These are phyloP conservation scores for Chionomys nivalis DNA, from an alignment of 2,113 vertebrate species.

Conservation along the genomic window DNA sequence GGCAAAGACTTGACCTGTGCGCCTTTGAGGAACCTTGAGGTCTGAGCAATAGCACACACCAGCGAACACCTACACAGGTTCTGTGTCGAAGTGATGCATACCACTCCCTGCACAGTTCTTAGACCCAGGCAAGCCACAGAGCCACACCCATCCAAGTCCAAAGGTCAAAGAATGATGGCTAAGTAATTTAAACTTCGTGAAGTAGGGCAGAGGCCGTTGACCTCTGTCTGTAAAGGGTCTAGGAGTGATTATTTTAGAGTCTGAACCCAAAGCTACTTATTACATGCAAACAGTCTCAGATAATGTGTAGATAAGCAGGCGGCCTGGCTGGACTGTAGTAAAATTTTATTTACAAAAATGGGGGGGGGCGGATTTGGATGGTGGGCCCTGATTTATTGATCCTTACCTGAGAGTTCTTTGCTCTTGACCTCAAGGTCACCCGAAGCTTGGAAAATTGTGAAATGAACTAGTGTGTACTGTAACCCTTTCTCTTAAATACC, in stretches of 20 bases:
- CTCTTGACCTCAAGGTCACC: background rate
- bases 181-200: background rate
- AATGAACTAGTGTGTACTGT: background rate
- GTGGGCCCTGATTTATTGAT: background rate
- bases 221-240: background rate
- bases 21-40: background rate
- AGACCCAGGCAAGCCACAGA: background rate
- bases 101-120: background rate
- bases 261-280: background rate
- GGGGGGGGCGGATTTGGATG: background rate
- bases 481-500: background rate
- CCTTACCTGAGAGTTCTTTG: background rate
- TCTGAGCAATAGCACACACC: background rate
- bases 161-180: background rate
- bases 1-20: background rate
- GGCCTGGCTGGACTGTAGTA: too few relatives aligned
- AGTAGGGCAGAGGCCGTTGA: background rate
- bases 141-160: background rate
- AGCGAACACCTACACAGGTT: background rate
- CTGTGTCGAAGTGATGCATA: background rate
- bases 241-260: background rate
- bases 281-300: background rate
- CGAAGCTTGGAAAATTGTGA: slow-evolving; percentile 36
- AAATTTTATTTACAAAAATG: slow-evolving; percentile 32
- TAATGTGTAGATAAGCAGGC: background rate